Base-by-base conservation (phyloP, 1,140 invertebrate species). In the Scaptomyza pallida region DNA sequence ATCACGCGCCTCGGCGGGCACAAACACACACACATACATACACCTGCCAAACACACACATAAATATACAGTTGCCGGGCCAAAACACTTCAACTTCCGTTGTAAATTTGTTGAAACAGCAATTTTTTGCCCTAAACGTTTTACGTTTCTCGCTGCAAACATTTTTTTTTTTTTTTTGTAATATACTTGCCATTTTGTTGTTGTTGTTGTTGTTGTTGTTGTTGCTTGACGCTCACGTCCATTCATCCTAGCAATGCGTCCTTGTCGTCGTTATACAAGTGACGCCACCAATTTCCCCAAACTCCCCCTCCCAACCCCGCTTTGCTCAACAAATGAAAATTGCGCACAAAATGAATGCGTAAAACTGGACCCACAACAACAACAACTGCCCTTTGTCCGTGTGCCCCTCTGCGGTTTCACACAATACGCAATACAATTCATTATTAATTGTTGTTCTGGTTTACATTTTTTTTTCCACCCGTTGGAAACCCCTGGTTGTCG, bases 61-160 rank as follows among this genome's bases (percentile, higher is more conserved):
- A 41, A 10, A 37, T 3, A 37, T 8, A 37, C 23, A 33, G 9
- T 23, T 26, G 51, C 70, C 47, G 71, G 43, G 60, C 19, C 55
- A 77, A 82, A 88, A 80, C 82, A 88, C 78, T 89, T 89, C 57
- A 76, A 78, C 83, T 82, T 88, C 82, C 82, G 82, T 78, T 88
- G 83, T 78, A 82, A 88, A 88, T 88, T 88, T 88, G 82, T 82
- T 88, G 82, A 88, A 82, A 88, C 82, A 88, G 82, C 82, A 75
- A 82, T 88, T 86, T 86, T 88, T 86, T 81, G 33, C 78, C 52
- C 61, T 88, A 86, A 86, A 82, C 78, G 82, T 56, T 85, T 67
- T 55, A 61, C 78, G 72, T 64, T 64, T 35, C 47, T 23, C 59
- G 47, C 48, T 65, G 56, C 59, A 30, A 86, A 54, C 69, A 73